Conservation (phyloP, 2,797 vertebrate genomes). For the Picus viridis region DNA sequence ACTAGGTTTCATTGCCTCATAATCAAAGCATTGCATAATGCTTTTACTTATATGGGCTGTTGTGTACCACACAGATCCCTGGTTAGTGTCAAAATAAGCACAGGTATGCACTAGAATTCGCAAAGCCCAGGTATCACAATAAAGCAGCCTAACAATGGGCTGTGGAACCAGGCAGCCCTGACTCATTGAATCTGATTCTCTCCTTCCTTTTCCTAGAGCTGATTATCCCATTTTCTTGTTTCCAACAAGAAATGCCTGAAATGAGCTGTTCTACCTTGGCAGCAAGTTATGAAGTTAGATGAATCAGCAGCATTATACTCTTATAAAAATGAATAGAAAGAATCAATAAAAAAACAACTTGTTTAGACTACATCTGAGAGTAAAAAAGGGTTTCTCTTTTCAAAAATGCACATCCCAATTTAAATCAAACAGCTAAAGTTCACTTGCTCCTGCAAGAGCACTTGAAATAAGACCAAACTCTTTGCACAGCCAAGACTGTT, state of each 20-base stretch:
- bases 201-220: background rate
- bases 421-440: background rate
- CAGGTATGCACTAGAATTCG: background rate
- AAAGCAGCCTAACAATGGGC: background rate
- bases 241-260: background rate
- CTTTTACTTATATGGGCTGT: background rate
- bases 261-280: background rate
- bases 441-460: background rate
- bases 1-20: background rate
- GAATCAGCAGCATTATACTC: background rate
- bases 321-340: background rate
- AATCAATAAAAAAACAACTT: background rate
- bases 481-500: background rate
- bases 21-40: background rate
- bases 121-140: background rate
- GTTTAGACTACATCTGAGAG: background rate
- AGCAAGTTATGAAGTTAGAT: background rate
- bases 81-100: background rate
- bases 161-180: background rate
- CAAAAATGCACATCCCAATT: background rate
- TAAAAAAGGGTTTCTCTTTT: background rate
- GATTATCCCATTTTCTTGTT: background rate
- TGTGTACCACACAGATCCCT: background rate
- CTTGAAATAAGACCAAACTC: background rate
- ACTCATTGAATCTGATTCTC: background rate